Conservation (phyloP, 2,113 vertebrate species). For the Labrus mixtus region DNA sequence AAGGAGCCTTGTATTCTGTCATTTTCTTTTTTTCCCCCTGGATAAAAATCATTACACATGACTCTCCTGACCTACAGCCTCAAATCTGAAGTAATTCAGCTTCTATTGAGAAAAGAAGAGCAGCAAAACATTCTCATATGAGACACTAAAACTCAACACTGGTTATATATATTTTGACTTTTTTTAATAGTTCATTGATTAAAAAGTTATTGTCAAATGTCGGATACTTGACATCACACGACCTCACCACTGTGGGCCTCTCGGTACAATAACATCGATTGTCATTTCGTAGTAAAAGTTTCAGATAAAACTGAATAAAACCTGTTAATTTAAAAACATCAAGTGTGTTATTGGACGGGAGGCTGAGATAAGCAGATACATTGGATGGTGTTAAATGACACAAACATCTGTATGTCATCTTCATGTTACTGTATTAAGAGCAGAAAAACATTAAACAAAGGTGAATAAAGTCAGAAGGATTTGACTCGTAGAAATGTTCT, state of each 20-base stretch:
- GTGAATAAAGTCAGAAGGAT: not conserved
- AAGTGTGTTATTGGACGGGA: too few species aligned
- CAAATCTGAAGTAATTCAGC: not conserved
- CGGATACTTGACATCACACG: not conserved
- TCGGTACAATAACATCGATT: not conserved
- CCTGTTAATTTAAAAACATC: not conserved
- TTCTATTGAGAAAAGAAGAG: not conserved
- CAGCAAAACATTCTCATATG: not conserved
- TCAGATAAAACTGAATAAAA: not conserved
- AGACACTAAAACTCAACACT: not conserved
- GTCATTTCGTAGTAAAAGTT: not conserved
- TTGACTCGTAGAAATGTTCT: not conserved
- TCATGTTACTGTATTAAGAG: not conserved
- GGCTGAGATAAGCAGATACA: not conserved
- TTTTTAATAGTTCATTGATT: not conserved
- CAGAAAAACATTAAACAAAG: not conserved
- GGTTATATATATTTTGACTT: not conserved
- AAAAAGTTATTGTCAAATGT: not conserved
- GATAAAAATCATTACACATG: not conserved
- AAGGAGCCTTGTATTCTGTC: too few species aligned
- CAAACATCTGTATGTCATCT: not conserved
- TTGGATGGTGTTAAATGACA: not conserved
- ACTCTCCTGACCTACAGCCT: not conserved
- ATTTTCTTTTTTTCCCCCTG: not conserved
- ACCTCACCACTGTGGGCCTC: not conserved